A percentile compares a stretch with the other conserved stretches of the same genome.
Evolutionary conservation across 2,888 invertebrate genomes (phyloP).

Genomic region (Pandemis corylana): DNA sequence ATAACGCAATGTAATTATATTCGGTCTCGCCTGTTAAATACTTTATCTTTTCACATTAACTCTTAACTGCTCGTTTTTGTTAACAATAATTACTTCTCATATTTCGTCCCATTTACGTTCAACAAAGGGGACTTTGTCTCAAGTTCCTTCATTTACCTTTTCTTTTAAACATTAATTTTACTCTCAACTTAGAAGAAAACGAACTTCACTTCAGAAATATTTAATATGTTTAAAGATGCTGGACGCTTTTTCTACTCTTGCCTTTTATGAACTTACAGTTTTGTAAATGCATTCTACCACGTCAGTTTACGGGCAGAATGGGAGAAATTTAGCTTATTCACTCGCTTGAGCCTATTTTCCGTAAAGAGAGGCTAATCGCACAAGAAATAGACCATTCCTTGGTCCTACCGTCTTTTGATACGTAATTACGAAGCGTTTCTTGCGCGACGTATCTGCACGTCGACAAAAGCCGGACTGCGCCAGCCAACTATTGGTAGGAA

Average conservation of each 20-base stretch:
- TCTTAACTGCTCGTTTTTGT: constrained; percentile 55
- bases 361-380: constrained; percentile 41
- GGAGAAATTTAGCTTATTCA: constrained; percentile 37
- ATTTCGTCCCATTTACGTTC: constrained; percentile 47
- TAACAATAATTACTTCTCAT: constrained; percentile 56
- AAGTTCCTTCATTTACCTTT: constrained; percentile 28
- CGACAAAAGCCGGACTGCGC: constrained; percentile 36
- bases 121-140: constrained; percentile 18
- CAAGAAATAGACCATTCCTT: constrained; percentile 37
- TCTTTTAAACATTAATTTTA: constrained; percentile 11
- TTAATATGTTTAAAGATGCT: neutral
- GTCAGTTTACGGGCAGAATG: constrained; percentile 17
- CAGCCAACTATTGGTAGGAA: constrained; percentile 33
- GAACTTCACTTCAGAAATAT: constrained; percentile 1
- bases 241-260: constrained; percentile 3
- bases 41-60: constrained; percentile 60
- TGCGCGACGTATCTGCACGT: constrained; percentile 35
- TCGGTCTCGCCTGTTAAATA: constrained; percentile 64
- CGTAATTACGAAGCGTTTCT: constrained; percentile 41
- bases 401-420: constrained; percentile 34
- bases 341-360: constrained; percentile 38
- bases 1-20: constrained; percentile 65
- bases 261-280: constrained; percentile 7
- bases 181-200: constrained; percentile 2
- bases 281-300: constrained; percentile 17